Evolutionary conservation across 2,797 vertebrate species (phyloP).

Genomic region (Syncerus caffer): DNA sequence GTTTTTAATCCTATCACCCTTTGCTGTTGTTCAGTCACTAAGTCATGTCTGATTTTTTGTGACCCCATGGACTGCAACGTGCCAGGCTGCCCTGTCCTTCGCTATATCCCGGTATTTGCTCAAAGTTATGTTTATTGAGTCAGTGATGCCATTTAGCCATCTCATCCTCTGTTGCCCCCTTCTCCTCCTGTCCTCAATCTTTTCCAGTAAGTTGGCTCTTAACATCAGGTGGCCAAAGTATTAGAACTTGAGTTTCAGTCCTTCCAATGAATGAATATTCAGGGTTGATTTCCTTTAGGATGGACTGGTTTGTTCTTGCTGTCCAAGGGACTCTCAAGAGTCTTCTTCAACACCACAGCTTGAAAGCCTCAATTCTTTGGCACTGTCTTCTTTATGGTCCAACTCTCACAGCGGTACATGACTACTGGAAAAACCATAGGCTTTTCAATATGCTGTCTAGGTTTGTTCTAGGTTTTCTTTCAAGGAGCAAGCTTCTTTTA

Average conservation of each 20-base stretch:
- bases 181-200: background rate
- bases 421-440: background rate
- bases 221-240: background rate
- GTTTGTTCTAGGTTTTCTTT: background rate
- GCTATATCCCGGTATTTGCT: background rate
- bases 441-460: background rate
- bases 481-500: background rate
- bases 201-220: background rate
- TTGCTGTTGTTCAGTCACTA: background rate
- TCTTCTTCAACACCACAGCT: background rate
- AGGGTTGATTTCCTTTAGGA: background rate
- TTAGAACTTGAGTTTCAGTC: background rate
- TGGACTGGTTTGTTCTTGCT: background rate
- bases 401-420: background rate
- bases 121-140: background rate
- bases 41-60: background rate
- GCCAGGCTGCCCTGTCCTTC: background rate
- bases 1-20: background rate
- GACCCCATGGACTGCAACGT: background rate
- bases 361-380: background rate
- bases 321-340: background rate
- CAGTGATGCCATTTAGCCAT: background rate
- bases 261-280: background rate
- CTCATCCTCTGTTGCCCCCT: background rate
- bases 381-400: background rate